Percentiles rank a stretch among this genome's conserved stretches.
Evolutionary conservation across 2,113 vertebrate genomes (phyloP).

Genomic region (Neotragus pygmaeus): DNA sequence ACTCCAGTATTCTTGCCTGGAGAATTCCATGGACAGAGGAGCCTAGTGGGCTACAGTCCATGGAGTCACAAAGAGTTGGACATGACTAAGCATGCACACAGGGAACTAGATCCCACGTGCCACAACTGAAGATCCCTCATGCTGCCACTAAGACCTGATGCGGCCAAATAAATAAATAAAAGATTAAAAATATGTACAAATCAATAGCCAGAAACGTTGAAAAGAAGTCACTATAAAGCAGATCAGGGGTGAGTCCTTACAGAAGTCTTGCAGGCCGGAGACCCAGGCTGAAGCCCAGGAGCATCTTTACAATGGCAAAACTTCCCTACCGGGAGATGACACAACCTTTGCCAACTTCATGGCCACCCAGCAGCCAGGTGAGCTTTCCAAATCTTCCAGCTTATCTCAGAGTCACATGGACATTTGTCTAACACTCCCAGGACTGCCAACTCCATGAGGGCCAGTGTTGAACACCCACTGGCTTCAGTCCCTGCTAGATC

Average conservation of each 20-base stretch:
- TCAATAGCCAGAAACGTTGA: neutral
- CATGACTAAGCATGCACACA: neutral
- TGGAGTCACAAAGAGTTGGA: neutral
- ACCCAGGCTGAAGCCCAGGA: neutral
- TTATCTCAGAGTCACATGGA: neutral
- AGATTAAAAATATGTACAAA: neutral
- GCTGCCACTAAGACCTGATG: neutral
- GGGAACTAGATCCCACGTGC: neutral
- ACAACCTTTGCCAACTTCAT: neutral
- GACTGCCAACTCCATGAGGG: neutral
- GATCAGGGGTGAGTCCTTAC: too few relatives aligned
- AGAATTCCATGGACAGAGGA: neutral
- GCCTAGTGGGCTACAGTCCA: neutral
- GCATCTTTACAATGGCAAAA: neutral
- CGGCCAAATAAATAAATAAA: neutral
- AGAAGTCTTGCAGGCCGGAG: neutral
- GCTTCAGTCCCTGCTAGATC: neutral
- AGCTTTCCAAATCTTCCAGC: neutral
- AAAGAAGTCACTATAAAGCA: neutral
- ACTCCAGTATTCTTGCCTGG: too few relatives aligned
- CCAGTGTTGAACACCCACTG: neutral
- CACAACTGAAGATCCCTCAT: neutral
- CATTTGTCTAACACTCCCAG: neutral
- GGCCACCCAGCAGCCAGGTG: neutral
- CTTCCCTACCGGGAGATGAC: rapidly evolving